Percentiles rank a stretch among this genome's conserved stretches.
Evolutionary conservation across 2,797 vertebrate species (phyloP).

Genomic region (Poecile montanus): DNA sequence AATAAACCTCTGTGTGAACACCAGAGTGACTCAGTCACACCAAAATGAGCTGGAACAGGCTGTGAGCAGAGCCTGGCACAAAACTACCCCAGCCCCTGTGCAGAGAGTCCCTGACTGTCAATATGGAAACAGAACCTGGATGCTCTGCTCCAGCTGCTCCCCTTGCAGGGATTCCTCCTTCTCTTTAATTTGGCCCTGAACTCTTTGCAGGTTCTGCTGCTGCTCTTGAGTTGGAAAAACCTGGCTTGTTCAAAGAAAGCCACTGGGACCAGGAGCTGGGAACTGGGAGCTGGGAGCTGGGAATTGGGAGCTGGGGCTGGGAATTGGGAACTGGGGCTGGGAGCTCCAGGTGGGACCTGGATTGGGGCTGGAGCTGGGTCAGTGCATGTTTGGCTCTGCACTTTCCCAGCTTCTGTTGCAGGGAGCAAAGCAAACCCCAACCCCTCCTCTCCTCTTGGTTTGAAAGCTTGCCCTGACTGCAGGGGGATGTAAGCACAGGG

Average conservation of each 20-base stretch:
- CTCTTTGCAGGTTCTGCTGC: constrained; percentile 14
- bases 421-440: not conserved
- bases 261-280: not conserved
- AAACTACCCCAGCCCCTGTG: not conserved
- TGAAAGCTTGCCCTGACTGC: not conserved
- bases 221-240: constrained; percentile 26
- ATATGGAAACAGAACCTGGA: not conserved
- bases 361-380: not conserved
- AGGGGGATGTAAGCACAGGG: not conserved
- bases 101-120: not conserved
- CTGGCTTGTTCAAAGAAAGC: not conserved
- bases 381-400: rapidly evolving
- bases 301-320: too few relatives aligned
- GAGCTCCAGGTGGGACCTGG: not conserved
- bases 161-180: not conserved
- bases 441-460: not conserved
- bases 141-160: not conserved
- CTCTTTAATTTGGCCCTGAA: not conserved
- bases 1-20: not conserved
- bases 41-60: not conserved
- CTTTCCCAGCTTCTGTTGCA: not conserved
- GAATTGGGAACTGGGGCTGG: too few relatives aligned
- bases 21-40: not conserved
- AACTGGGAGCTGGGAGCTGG: too few relatives aligned
- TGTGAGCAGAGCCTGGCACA: not conserved